phyloP scores from a whole-genome alignment of 2,888 invertebrate species.

The Cosmopolites sordidus region DNA sequence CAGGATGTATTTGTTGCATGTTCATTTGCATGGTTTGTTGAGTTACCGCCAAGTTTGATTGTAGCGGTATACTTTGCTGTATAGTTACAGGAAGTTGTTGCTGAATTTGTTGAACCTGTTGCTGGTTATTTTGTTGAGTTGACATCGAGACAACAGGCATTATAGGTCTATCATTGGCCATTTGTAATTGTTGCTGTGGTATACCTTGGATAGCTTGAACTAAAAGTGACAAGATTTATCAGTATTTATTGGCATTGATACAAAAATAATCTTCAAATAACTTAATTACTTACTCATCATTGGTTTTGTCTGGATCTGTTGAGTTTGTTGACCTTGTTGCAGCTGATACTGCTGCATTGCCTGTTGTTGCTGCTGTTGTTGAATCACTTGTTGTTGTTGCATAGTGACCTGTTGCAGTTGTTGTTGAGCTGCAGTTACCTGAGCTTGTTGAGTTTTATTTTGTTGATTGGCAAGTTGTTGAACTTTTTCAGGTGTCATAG shows the following conservation, averaged over 20 bases:
- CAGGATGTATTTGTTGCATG: conserved; percentile 60
- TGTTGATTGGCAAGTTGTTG: conserved; percentile 51
- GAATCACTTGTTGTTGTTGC: conserved; percentile 46
- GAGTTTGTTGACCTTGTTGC: conserved; percentile 43
- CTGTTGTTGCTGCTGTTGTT: conserved; percentile 37
- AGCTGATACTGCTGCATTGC: conserved; percentile 38
- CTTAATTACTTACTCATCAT: conserved; percentile 51
- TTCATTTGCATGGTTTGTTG: conserved; percentile 49
- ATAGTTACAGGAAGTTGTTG: conserved; percentile 41
- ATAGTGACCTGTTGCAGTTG: conserved; percentile 50
- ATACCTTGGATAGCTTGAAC: conserved; percentile 57
- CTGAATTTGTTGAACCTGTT: conserved; percentile 56
- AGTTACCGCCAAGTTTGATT: conserved; percentile 47
- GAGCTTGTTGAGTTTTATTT: conserved; percentile 48
- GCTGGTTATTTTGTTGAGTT: conserved; percentile 49
- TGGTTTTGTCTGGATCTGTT: conserved; percentile 49
- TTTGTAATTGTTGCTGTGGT: conserved; percentile 49
- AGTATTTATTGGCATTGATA: background rate
- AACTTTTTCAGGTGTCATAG: conserved; percentile 55
- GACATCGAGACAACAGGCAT: conserved; percentile 66
- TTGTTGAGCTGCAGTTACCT: conserved; percentile 41
- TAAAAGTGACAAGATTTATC: conserved; percentile 30
- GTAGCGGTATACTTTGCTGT: conserved; percentile 57
- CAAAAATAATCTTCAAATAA: too few species aligned
- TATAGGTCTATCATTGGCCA: conserved; percentile 54